These are phyloP conservation scores for Chrysolina oricalcia DNA, from an alignment of 2,888 invertebrate genomes.

Conservation along the genomic window DNA sequence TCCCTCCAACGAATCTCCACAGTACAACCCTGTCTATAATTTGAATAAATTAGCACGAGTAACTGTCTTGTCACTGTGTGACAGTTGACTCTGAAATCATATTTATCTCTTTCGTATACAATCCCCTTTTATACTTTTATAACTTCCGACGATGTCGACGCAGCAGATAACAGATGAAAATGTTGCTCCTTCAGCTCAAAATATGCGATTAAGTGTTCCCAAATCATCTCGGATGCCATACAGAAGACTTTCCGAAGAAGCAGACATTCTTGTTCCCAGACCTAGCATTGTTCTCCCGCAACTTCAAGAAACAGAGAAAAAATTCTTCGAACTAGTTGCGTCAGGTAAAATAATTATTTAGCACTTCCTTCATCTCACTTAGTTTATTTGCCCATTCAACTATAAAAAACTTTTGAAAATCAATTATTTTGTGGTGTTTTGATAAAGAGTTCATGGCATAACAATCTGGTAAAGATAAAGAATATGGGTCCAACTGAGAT, in stretches of 20 bases:
- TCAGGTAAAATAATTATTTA: constrained; percentile 56
- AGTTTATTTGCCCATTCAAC: no score
- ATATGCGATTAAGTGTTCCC: not conserved
- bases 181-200: not conserved
- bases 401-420: no score
- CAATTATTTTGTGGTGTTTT: no score
- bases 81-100: not conserved
- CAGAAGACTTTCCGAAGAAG: constrained; percentile 56
- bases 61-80: constrained; percentile 1
- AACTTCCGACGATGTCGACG: not conserved
- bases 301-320: constrained; percentile 72
- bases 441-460: no score
- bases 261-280: constrained; percentile 57
- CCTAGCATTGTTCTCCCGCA: constrained; percentile 74
- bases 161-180: constrained; percentile 2
- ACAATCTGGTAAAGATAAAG: no score
- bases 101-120: not conserved
- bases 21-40: no score
- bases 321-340: constrained; percentile 74
- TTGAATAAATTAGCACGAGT: no score
- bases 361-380: not conserved
- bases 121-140: not conserved
- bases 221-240: constrained; percentile 47
- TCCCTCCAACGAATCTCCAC: no score
- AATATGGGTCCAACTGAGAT: no score